Evolutionary conservation across 2,888 invertebrate genomes (phyloP), one percentile per base, ranked within the genome.

Genomic region (Panorpa germanica): DNA sequence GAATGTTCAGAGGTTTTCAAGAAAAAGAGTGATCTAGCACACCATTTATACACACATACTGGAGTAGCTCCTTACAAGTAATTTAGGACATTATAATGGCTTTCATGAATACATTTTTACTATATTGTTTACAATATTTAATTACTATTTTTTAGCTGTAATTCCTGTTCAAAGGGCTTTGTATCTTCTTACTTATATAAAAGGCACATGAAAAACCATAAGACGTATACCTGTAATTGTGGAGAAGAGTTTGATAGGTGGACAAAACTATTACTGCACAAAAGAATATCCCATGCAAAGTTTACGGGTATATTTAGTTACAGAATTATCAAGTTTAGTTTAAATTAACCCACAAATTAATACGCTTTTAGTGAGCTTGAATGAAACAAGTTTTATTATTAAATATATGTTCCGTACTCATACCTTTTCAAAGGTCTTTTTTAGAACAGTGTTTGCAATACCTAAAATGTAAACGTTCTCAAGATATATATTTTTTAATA

Each of bases 1-100:
- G 46, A 57, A 20, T 72, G 72, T 35, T 48, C 53, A 4, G 41
- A 48, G 21, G 46, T 49, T 14, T 72, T 69, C 36, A 57, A 50
- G 28, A 68, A 68, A 39, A 70, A 64, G 40, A 47, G 59, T 38
- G 63, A 63, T 37, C 46, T 69, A 26, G 57, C 53, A 24, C 52
- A 62, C 6, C 72, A 72, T 39, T 59, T 64, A 50, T 59, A 59
- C 20, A 41, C 44, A 11, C 70, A 72, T 40, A 62, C 60, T 20
- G 59, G 61, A 15, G 39, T 43, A 2, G 50, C 46, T 43, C 50
- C 52, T 0, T 41, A 35, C 22, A 44, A 35, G 42, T 44, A 25
- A 36, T 41, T 36, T 9, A n/a, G 9, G n/a, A n/a, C n/a, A n/a
- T n/a, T n/a, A n/a, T n/a, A n/a, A n/a, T n/a, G n/a, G n/a, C n/a